Evolutionary conservation across 1,140 invertebrate species (phyloP), one percentile per base, ranked within the genome.

Genomic region (Drosophila parabipectinata): DNA sequence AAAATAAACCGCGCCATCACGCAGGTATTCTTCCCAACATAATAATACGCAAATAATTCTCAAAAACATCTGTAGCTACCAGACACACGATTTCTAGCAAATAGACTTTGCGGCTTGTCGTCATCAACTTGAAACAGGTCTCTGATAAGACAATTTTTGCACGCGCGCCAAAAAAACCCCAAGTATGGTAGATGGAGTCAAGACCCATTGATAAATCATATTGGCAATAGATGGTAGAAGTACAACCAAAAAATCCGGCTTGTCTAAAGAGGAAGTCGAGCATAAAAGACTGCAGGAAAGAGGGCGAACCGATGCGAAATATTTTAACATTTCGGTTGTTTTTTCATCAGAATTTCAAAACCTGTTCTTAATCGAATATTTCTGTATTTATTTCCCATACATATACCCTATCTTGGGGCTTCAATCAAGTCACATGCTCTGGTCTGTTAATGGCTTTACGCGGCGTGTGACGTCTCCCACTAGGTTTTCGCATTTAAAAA

Each of bases 191-290:
- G 44, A n/a, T n/a, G n/a, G n/a, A 21, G 21, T 21, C 21, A 21
- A 21, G 24, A 39, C 66, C 75, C 77, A 85, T 85, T 84, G 81
- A 84, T 85, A 84, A 84, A 77, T 60, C 2, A 21, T 30, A 51
- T 73, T 73, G 30, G n/a, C 24, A 55, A 63, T 61, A 44, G 34
- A 61, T 57, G 53, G 14, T 18, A 18, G 18, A 18, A 18, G 18
- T 18, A 18, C 18, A 18, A 18, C 1, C 18, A 18, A 18, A 51
- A 63, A 72, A 51, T 26, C 47, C 59, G 45, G 15, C 66, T 69
- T 66, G 69, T 48, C 76, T 62, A 53, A 72, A 54, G 61, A 80
- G 77, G 81, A 84, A 85, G 67, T 83, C 54, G 62, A 61, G 55
- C 72, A 83, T 85, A 84, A 79, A 84, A 63, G 64, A 60, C 84